Base-by-base conservation (phyloP, 2,888 invertebrate species). In the Orthosia incerta region DNA sequence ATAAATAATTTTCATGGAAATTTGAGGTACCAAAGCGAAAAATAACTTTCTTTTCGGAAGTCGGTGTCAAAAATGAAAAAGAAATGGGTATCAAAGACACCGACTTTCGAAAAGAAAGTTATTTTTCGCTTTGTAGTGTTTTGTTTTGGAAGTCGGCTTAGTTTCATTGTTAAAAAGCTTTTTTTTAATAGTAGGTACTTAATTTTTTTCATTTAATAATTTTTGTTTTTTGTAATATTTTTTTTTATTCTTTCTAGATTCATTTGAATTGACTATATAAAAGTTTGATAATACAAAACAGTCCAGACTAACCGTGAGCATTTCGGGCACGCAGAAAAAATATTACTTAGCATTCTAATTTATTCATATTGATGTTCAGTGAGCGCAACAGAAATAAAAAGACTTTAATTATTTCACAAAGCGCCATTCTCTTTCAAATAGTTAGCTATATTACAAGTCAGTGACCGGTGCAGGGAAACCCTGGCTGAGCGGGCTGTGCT, bases 401-500 rank as follows among this genome's bases (percentile, higher is more conserved):
- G 23, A 39, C 39, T 50, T 13, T 50, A 75, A 75, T 75, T 76
- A 74, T 75, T 61, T 76, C 74, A 68, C 48, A 68, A 76, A 75
- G 56, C 68, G 74, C 74, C 74, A 56, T 75, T 75, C 72, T 77
- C 64, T 77, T 65, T 56, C 51, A 57, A 53, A 69, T 66, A 55
- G 57, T 53, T 69, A 57, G 48, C 50, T 60, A 66, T 75, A 67
- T 67, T 60, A 67, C 50, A 76, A 79, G 80, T 70, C 80, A 82
- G 62, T 84, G 73, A 84, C 80, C 78, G 74, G 51, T 72, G 68
- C 71, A 76, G 71, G 77, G 64, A 76, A 78, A 59, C 83, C 74
- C 81, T 67, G 72, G 71, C 51, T 66, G 65, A 45, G 61, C 70
- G 57, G 70, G 74, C 71, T 67, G 79, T 74, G 70, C 55, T 74